These are phyloP conservation scores for Acanthiza pusilla DNA, from an alignment of 2,797 vertebrate species.

Conservation along the genomic window DNA sequence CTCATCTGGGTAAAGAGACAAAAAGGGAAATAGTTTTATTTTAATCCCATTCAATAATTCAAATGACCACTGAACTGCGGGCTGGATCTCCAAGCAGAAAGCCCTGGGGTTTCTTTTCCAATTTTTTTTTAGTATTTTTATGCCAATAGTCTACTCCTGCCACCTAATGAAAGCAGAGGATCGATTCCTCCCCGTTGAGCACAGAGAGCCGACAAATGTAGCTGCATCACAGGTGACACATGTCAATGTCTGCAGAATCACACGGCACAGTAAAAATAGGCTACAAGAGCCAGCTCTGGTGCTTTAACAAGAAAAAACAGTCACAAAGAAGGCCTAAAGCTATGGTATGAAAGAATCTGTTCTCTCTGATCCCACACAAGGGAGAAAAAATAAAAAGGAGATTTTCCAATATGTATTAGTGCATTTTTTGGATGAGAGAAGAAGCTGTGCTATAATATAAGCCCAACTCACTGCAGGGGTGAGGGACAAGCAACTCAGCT, in stretches of 20 bases:
- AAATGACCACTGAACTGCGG: constrained; percentile 64
- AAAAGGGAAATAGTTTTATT: constrained; percentile 64
- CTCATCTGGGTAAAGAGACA: constrained; percentile 43
- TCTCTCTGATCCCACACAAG: constrained; percentile 55
- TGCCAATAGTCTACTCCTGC: constrained; percentile 61
- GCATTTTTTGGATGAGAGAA: constrained; percentile 41
- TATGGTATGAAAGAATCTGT: constrained; percentile 54
- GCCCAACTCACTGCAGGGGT: constrained; percentile 19
- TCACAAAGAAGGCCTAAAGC: constrained; percentile 65
- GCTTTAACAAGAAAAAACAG: constrained; percentile 61
- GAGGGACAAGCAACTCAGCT: constrained; percentile 3
- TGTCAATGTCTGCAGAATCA: constrained; percentile 66
- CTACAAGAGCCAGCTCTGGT: constrained; percentile 36
- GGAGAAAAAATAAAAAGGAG: constrained; percentile 51
- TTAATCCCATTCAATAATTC: constrained; percentile 71
- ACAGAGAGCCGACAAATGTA: constrained; percentile 54
- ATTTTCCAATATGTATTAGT: constrained; percentile 57
- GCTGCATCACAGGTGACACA: constrained; percentile 62
- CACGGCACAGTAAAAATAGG: constrained; percentile 58
- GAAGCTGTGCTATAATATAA: constrained; percentile 43
- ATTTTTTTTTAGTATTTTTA: constrained; percentile 55
- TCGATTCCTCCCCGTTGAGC: constrained; percentile 63
- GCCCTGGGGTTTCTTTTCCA: constrained; percentile 51
- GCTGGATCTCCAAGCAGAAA: constrained; percentile 60
- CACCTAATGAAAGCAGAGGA: constrained; percentile 62